phyloP scores from a whole-genome alignment of 2,797 vertebrate species.

The Esox masquinongy region DNA sequence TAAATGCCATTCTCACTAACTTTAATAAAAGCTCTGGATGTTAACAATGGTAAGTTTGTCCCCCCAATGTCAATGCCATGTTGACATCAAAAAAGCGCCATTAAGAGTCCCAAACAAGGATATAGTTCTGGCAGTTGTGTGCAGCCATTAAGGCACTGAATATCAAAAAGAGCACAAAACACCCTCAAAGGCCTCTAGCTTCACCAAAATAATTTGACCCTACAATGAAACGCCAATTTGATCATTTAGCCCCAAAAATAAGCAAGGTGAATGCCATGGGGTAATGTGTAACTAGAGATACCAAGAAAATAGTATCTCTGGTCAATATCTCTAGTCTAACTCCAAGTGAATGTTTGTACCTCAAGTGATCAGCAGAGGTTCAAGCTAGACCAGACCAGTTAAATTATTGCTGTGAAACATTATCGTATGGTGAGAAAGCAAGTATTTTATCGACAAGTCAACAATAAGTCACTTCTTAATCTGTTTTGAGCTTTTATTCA shows the following conservation, averaged over 20 bases:
- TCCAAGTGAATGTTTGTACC: too few relatives aligned
- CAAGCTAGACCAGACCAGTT: neutral
- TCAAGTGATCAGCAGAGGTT: neutral
- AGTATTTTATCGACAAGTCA: neutral
- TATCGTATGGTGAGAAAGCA: neutral
- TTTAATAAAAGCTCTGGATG: too few relatives aligned
- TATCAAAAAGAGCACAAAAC: neutral
- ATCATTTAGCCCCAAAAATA: neutral
- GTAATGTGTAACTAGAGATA: neutral
- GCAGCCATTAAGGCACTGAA: constrained; percentile 13
- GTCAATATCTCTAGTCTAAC: neutral
- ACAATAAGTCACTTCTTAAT: neutral
- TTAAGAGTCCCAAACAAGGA: neutral
- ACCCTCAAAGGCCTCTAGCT: neutral
- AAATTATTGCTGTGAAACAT: neutral
- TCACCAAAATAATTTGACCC: neutral
- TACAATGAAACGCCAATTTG: neutral
- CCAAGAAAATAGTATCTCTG: neutral
- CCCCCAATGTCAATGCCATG: too few relatives aligned
- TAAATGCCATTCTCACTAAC: neutral
- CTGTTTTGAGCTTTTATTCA: neutral
- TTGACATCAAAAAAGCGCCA: neutral
- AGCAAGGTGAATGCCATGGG: neutral
- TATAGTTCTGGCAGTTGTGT: neutral
- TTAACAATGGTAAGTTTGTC: neutral